Percentiles rank a stretch among this genome's conserved stretches.
Evolutionary conservation across 2,888 invertebrate genomes (phyloP).

Genomic region (Coecobrya sp.): DNA sequence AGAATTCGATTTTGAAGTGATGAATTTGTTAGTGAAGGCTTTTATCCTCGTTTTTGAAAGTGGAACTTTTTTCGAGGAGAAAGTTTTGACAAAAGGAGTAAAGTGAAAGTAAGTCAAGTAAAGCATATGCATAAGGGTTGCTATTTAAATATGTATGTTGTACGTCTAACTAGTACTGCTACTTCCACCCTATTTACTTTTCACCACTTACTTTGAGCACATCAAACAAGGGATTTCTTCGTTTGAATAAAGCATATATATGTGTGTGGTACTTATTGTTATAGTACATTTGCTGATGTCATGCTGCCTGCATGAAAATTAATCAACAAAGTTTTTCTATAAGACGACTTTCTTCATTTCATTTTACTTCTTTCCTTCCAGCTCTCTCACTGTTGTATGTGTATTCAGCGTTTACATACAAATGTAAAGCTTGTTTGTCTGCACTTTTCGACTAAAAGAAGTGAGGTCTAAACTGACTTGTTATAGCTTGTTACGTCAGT

Average conservation of each 20-base stretch:
- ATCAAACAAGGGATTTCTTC: constrained; percentile 14
- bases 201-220: constrained; percentile 16
- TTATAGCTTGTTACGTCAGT: neutral
- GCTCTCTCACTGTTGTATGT: neutral
- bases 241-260: neutral
- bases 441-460: neutral
- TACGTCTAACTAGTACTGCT: neutral
- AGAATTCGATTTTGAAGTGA: constrained; percentile 49
- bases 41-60: constrained; percentile 43
- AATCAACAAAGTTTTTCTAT: constrained; percentile 59
- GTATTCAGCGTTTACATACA: neutral
- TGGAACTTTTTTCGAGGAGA: neutral
- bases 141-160: neutral
- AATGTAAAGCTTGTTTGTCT: neutral
- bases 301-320: constrained; percentile 53
- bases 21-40: constrained; percentile 43
- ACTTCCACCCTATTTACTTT: neutral
- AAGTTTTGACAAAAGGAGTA: constrained; percentile 29
- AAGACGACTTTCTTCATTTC: constrained; percentile 35
- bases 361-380: neutral
- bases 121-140: neutral
- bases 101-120: constrained; percentile 37
- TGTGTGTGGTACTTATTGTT: neutral
- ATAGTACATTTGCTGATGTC: constrained; percentile 30
- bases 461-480: too few relatives aligned